phyloP scores from a whole-genome alignment of 2,797 vertebrate species.

The Holocentrus rufus region DNA sequence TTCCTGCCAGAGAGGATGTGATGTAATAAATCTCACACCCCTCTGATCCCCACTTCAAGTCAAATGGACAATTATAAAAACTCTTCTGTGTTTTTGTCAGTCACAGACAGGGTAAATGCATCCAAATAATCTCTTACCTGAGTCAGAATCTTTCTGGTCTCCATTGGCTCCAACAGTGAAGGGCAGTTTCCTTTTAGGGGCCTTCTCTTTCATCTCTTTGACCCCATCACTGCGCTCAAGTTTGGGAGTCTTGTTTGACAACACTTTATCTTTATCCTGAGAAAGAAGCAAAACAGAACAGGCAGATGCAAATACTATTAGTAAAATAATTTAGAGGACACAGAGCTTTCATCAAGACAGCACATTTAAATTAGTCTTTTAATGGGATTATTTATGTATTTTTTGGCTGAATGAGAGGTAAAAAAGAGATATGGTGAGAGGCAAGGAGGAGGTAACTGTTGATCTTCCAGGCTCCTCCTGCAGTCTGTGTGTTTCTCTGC shows the following conservation, averaged over 20 bases:
- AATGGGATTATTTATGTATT: too few species aligned
- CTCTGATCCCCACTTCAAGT: slow-evolving; percentile 39
- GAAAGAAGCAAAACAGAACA: slow-evolving; percentile 41
- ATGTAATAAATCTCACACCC: slow-evolving; percentile 28
- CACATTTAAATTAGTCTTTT: neutral
- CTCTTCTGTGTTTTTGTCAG: neutral
- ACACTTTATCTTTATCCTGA: slow-evolving; percentile 98
- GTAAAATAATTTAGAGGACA: neutral
- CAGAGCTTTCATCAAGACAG: neutral
- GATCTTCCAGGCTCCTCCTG: slow-evolving; percentile 29
- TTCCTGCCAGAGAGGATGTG: slow-evolving; percentile 61
- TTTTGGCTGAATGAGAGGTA: neutral
- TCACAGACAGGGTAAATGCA: neutral
- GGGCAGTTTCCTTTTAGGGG: slow-evolving; percentile 96
- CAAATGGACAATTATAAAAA: slow-evolving; percentile 1
- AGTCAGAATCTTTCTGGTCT: slow-evolving; percentile 99
- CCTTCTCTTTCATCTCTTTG: slow-evolving; percentile 99
- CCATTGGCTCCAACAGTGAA: slow-evolving; percentile 98
- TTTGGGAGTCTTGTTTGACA: slow-evolving; percentile 98
- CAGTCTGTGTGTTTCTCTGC: slow-evolving; percentile 26
- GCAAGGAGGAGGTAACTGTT: slow-evolving; percentile 10
- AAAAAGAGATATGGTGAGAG: neutral
- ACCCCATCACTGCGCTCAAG: slow-evolving; percentile 96
- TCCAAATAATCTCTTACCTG: slow-evolving; percentile 83
- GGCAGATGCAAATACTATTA: slow-evolving; percentile 2